Conservation (phyloP, 2,888 invertebrate genomes). For the Drosophila pegasa region DNA sequence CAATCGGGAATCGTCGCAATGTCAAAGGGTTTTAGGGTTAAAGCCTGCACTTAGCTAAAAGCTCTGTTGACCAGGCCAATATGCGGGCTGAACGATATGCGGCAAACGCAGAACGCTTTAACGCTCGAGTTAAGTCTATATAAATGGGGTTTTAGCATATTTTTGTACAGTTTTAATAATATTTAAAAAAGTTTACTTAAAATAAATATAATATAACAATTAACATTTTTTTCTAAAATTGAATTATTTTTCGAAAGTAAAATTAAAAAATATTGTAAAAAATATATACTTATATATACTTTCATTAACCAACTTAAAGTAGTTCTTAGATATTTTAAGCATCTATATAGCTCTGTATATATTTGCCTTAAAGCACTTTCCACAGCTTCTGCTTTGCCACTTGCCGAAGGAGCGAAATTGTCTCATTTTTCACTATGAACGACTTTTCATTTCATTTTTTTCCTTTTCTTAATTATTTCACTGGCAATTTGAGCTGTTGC, state of each 20-base stretch:
- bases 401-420: slow-evolving; percentile 26
- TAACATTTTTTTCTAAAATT: no score
- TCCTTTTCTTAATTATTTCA: slow-evolving; percentile 48
- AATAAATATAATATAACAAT: background rate
- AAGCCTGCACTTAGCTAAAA: slow-evolving; percentile 51
- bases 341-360: background rate
- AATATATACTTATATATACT: no score
- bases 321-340: background rate
- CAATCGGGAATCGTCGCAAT: slow-evolving; percentile 45
- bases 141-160: background rate
- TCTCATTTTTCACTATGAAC: slow-evolving; percentile 50
- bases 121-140: no score
- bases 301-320: background rate
- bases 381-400: slow-evolving; percentile 13
- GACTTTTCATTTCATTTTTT: background rate
- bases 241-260: background rate
- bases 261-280: no score
- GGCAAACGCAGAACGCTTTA: background rate
- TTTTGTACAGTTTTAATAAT: background rate
- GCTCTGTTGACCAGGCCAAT: background rate
- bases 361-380: slow-evolving; percentile 4
- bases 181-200: background rate
- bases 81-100: slow-evolving; percentile 1
- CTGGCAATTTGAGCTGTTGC: slow-evolving; percentile 30
- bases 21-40: slow-evolving; percentile 53